Base-by-base conservation (phyloP, 92 coral and sea anemone species). In the Parazoanthus swiftii region DNA sequence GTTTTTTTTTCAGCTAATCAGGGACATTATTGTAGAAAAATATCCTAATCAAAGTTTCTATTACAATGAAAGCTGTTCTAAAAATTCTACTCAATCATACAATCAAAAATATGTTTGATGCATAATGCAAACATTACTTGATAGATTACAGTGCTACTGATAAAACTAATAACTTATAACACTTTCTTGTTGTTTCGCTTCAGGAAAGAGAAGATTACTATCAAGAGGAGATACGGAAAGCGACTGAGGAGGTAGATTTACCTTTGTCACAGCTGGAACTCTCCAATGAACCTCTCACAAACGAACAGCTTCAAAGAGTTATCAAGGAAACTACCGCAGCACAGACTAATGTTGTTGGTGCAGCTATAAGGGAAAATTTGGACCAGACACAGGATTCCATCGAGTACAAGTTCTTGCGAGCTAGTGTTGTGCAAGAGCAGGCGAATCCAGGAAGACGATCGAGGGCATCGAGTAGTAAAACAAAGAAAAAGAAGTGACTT, bases 321-420 rank as follows among this genome's bases (percentile, higher is more conserved):
- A 76, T 95, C 38, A 79, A 88, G 70, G 91, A 87, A 37, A 91
- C 92, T 18, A 90, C 94, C 5, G 82, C 88, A 26, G 92, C 92
- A 10, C 92, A 90, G 72, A 90, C 93, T 8, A 78, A 91, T 35
- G 89, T 93, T 9, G 77, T 95, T 11, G 88, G 92, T 43, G 86
- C 92, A 38, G 43, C 92, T 21, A 84, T 95, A 70, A 88, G 81
- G 81, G 94, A 95, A 65, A 88, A 71, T 66, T 71, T 95, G 79
- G 94, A 95, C 72, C 91, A 91, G 85, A 86, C 92, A 65, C 92
- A 91, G n/a, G 98, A 95, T 75, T 88, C 93, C 6, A 50, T 93
- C 35, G 94, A 95, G 79, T 95, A 91, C 86, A 94, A 92, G 87
- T 89, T 91, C 77, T 73, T 91, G 39, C 91, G 95, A 18, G 91